Base-by-base conservation (phyloP, 64 coral and sea anemone genomes). In the Acropora yongei region DNA sequence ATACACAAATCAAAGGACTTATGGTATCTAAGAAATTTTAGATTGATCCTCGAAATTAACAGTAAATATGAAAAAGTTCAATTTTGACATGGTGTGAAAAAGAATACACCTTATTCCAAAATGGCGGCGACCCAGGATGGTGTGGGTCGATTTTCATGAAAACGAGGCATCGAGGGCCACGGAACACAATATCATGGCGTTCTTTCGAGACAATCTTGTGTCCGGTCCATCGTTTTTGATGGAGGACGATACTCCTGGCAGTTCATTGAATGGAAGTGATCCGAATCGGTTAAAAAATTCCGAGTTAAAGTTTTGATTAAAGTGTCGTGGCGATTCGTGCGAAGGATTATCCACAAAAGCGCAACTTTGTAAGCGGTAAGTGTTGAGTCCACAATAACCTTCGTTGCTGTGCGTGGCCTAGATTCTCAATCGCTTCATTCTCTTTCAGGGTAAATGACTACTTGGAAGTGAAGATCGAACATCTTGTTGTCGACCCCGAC, bases 311-410 rank as follows among this genome's bases (percentile, higher is more conserved):
- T 91, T 83, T 75, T 91, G 89, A 67, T 74, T 82, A 47, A 83
- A 61, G 18, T 91, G 89, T 10, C 20, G 89, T 43, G 89, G 89
- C 8, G 89, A 91, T 81, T 74, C 11, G 16, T 72, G 65, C 16
- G 82, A 91, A 83, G 89, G 78, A 43, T 73, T 83, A 12, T 5
- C 48, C 47, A 81, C 78, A 1, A 90, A 90, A 79, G 88, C 63
- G 2, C 76, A 90, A 72, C 58, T 90, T 90, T 90, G 88, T 51
- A 90, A 80, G 75, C 8, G 58, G 88, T 90, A 72, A 90, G 76
- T 89, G 51, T 65, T 58, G 4, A 48, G 49, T 82, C 50, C 18
- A 41, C 4, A 60, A 41, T 49, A 79, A 6, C 16, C 2, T 11
- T 57, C 50, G 8, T 58, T 57, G 58, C 58, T 53, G 12, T 49